Evolutionary conservation across 1,140 invertebrate genomes (phyloP), one percentile per base, ranked within the genome.

Genomic region (Medauroidea extradentata): DNA sequence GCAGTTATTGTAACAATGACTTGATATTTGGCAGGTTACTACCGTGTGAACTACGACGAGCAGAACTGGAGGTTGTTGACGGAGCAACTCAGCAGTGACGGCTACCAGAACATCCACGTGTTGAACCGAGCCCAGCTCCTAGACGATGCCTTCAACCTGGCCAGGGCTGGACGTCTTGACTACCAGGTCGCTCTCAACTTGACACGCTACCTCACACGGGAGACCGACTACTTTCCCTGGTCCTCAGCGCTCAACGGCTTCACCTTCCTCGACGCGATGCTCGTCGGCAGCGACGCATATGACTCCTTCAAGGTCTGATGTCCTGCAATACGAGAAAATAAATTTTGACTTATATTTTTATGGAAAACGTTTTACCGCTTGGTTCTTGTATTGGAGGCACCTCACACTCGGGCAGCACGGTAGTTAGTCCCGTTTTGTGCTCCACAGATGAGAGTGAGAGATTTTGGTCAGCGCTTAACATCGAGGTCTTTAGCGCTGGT

Each of bases 131-230:
- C 89, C 0, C 87, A 91, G 66, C 69, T 94, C 1, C 80, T 96
- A 7, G 88, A 93, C 65, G 92, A 96, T 73, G 81, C 89, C 1
- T 84, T 93, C 67, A 86, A 87, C 69, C 74, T 94, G 43, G 88
- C 85, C 0, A 80, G 84, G 63, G 80, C 79, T 16, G 81, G 82
- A 0, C 65, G 79, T n/a, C 58, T 85, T 14, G 75, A 80, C 65
- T 85, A 85, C 64, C 75, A 71, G 25, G 71, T 81, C 7, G 81
- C 86, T 0, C 75, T 90, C 13, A 74, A 80, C 7, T 70, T 61
- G 50, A 69, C 66, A 0, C 74, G 78, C 25, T 90, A 91, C 69
- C 73, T 91, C 16, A 67, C 70, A 13, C 69, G 75, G 0, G 88
- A 91, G 67, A 73, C 69, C 0, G 81, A 85, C 44, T 88, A 85